A percentile compares a stretch with the other conserved stretches of the same genome.
phyloP scores from a whole-genome alignment of 2,797 vertebrate species.

The Poecilia picta region DNA sequence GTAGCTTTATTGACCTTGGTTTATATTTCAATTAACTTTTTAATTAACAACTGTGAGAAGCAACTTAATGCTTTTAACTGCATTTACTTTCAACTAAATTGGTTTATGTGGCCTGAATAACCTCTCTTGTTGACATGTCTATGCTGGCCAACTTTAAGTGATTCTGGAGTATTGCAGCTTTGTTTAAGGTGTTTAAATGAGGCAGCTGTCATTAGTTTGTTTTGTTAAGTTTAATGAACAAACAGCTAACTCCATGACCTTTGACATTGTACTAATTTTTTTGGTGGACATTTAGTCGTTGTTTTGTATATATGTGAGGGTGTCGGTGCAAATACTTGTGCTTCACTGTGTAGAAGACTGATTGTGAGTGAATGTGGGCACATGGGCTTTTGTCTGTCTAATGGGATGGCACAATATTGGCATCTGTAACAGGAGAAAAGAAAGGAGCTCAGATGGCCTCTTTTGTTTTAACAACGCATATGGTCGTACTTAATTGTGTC shows the following conservation, averaged over 20 bases:
- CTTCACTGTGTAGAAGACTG: neutral
- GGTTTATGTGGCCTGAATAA: neutral
- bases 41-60: neutral
- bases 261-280: conserved; percentile 34
- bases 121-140: neutral
- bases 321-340: neutral
- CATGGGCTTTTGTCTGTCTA: conserved; percentile 49
- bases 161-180: neutral
- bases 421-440: conserved; percentile 61
- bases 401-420: conserved; percentile 58
- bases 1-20: neutral
- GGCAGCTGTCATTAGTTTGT: conserved; percentile 14
- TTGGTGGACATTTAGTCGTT: conserved; percentile 18
- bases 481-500: conserved; percentile 61
- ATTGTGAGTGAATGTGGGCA: conserved; percentile 13
- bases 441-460: conserved; percentile 52
- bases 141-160: conserved; percentile 2
- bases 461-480: conserved; percentile 63
- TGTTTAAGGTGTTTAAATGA: neutral
- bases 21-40: neutral
- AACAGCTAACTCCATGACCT: conserved; percentile 20
- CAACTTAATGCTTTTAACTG: neutral
- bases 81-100: neutral
- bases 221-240: conserved; percentile 30
- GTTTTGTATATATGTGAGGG: conserved; percentile 7